Conservation (phyloP, 2,888 invertebrate species). For the Drosophila rubida region DNA sequence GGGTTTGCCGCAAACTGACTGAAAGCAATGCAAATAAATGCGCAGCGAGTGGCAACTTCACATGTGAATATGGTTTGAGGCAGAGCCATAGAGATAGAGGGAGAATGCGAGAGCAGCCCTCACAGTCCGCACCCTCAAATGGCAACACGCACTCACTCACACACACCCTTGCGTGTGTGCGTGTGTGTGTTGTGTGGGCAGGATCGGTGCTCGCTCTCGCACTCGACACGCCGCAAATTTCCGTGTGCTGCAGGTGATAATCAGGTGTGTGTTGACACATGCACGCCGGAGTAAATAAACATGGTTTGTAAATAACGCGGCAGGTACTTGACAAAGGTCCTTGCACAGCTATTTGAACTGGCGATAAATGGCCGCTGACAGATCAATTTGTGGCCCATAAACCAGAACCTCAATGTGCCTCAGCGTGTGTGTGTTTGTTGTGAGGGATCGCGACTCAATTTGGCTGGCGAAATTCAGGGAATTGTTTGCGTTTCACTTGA, state of each 20-base stretch:
- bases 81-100: slow-evolving; percentile 1
- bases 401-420: slow-evolving; percentile 15
- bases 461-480: slow-evolving; percentile 54
- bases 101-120: slow-evolving; percentile 29
- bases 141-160: slow-evolving; percentile 21
- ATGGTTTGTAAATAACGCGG: slow-evolving; percentile 19
- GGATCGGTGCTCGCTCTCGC: slow-evolving; percentile 48
- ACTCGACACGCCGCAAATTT: slow-evolving; percentile 30
- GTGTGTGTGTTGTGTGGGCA: slow-evolving; percentile 47
- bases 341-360: slow-evolving; percentile 31
- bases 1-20: slow-evolving; percentile 72
- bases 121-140: slow-evolving; percentile 48
- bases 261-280: slow-evolving; percentile 77
- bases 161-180: slow-evolving; percentile 1
- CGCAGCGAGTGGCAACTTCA: slow-evolving; percentile 45
- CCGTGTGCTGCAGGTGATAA: slow-evolving; percentile 69
- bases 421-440: slow-evolving; percentile 32
- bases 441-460: slow-evolving; percentile 39
- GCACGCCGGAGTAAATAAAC: slow-evolving; percentile 50
- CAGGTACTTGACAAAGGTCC: slow-evolving; percentile 58
- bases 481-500: slow-evolving; percentile 52
- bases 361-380: slow-evolving; percentile 70
- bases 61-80: slow-evolving; percentile 38
- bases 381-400: slow-evolving; percentile 67
- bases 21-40: slow-evolving; percentile 65